These are phyloP conservation scores for Oryzias dopingdopingensis DNA, from an alignment of 2,797 vertebrate species.

Conservation along the genomic window DNA sequence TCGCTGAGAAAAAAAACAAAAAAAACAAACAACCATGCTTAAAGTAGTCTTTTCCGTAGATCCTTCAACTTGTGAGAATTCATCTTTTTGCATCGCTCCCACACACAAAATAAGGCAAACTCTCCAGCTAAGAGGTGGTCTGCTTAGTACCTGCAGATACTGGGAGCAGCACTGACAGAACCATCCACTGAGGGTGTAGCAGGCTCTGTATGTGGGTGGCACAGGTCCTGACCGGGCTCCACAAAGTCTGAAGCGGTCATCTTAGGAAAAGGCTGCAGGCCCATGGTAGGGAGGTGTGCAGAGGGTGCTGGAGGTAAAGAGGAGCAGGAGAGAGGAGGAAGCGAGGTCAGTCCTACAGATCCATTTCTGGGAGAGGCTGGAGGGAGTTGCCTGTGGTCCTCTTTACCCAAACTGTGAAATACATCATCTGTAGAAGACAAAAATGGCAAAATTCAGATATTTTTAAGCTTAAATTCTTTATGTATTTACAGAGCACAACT, in stretches of 20 bases:
- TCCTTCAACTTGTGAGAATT: not conserved
- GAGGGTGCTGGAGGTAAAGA: constrained; percentile 80
- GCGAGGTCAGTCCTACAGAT: constrained; percentile 84
- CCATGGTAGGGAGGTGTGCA: constrained; percentile 85
- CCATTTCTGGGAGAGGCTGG: constrained; percentile 84
- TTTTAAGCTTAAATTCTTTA: no score
- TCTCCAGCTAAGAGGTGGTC: not conserved
- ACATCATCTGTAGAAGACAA: constrained; percentile 83
- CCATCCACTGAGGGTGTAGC: constrained; percentile 79
- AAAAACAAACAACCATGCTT: not conserved
- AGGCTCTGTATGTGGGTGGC: constrained; percentile 83
- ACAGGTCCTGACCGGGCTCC: constrained; percentile 86
- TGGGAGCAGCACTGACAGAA: constrained; percentile 88
- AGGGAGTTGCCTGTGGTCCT: constrained; percentile 86
- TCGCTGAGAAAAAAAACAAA: constrained; percentile 76
- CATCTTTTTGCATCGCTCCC: not conserved
- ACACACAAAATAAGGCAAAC: not conserved
- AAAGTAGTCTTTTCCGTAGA: not conserved
- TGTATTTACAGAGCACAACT: no score
- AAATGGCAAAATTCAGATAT: constrained; percentile 9
- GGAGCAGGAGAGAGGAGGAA: constrained; percentile 84
- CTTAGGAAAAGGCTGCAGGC: constrained; percentile 88
- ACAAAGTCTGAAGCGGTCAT: constrained; percentile 84
- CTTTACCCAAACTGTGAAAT: constrained; percentile 92
- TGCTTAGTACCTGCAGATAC: constrained; percentile 90